phyloP scores from a whole-genome alignment of 2,113 vertebrate genomes.

The Passer domesticus region DNA sequence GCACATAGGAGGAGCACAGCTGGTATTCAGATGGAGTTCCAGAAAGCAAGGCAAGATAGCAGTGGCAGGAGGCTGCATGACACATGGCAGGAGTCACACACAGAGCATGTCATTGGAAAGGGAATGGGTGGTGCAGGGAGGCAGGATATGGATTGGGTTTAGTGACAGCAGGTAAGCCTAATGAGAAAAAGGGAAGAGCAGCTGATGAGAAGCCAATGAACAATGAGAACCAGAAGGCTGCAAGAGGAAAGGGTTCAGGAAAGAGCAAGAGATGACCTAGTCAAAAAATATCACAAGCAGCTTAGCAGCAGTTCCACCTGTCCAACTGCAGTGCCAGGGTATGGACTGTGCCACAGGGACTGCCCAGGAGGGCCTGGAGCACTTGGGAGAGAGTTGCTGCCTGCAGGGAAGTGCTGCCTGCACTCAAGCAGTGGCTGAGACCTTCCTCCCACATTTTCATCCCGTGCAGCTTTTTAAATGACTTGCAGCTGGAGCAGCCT shows the following conservation, averaged over 20 bases:
- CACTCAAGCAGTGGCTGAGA: neutral
- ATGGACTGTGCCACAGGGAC: neutral
- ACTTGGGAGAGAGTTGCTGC: neutral
- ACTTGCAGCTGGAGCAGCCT: neutral
- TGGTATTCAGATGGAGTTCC: neutral
- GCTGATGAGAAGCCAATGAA: neutral
- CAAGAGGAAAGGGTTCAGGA: neutral
- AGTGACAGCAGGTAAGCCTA: neutral
- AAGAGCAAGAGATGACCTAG: neutral
- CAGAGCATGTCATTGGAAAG: neutral
- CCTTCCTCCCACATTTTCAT: neutral
- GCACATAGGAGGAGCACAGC: fast-evolving
- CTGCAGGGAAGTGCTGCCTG: neutral
- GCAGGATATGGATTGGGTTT: neutral
- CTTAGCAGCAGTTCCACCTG: neutral
- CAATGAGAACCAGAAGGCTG: neutral
- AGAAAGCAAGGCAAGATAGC: neutral
- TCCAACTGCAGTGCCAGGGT: neutral
- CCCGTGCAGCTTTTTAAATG: neutral
- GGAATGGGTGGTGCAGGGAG: neutral
- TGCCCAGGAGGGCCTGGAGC: neutral
- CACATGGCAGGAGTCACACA: neutral
- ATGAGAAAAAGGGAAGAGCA: neutral
- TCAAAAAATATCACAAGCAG: neutral
- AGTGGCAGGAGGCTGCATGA: neutral